These are phyloP conservation scores for Morone chrysops DNA, from an alignment of 2,113 vertebrate species.

Conservation along the genomic window DNA sequence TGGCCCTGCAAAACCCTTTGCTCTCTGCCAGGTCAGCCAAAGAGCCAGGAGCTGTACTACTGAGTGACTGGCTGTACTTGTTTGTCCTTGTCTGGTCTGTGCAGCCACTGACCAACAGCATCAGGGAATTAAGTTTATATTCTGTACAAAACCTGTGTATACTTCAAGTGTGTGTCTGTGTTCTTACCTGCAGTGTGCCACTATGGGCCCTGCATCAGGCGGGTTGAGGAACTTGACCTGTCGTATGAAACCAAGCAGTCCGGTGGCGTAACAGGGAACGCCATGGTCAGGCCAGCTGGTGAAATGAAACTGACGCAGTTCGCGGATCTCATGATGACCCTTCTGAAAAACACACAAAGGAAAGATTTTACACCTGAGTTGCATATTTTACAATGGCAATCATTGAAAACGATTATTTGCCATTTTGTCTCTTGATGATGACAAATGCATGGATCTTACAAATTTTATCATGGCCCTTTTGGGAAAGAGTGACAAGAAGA, in stretches of 20 bases:
- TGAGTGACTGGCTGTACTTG: neutral
- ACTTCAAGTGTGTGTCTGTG: neutral
- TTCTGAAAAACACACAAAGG: constrained; percentile 85
- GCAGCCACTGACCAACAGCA: neutral
- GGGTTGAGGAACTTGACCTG: constrained; percentile 99
- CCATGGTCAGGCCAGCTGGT: constrained; percentile 99
- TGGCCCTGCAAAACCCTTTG: neutral
- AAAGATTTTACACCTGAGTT: neutral
- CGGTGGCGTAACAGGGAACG: constrained; percentile 96
- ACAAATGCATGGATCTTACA: constrained; percentile 23
- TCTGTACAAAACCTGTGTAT: constrained; percentile 3
- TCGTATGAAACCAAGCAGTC: constrained; percentile 94
- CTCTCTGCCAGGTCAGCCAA: neutral
- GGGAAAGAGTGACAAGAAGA: constrained; percentile 57
- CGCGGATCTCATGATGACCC: constrained; percentile 97
- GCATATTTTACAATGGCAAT: neutral
- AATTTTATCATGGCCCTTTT: constrained; percentile 31
- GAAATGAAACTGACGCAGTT: constrained; percentile 98
- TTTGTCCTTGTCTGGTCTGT: constrained; percentile 24
- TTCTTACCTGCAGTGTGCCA: constrained; percentile 87
- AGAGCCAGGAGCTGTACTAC: neutral
- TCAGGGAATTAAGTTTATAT: constrained; percentile 18
- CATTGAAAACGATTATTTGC: neutral
- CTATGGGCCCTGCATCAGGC: constrained; percentile 92
- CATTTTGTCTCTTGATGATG: constrained; percentile 27